Percentiles rank a stretch among this genome's conserved stretches.
phyloP scores from a whole-genome alignment of 2,888 invertebrate genomes.

The Pediacus dermestoides region DNA sequence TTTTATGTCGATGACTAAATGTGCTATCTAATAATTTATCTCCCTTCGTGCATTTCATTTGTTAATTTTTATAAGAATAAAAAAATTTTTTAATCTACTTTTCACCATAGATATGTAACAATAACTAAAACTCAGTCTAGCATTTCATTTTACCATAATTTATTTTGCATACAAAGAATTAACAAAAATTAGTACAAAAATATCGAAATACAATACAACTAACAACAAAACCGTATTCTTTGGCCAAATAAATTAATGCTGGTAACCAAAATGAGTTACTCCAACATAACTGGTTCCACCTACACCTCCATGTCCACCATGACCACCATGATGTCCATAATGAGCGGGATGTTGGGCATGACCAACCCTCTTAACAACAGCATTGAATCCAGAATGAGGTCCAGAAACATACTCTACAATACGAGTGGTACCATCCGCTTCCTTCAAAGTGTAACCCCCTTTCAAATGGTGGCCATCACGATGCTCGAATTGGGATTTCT shows the following conservation, averaged over 20 bases:
- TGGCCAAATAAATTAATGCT: too few relatives aligned
- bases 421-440: slow-evolving; percentile 38
- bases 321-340: slow-evolving; percentile 19
- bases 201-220: too few relatives aligned
- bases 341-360: slow-evolving; percentile 38
- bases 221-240: too few relatives aligned
- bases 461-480: slow-evolving; percentile 33
- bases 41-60: too few relatives aligned
- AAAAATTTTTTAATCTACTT: too few relatives aligned
- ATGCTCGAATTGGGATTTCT: slow-evolving; percentile 35
- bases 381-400: slow-evolving; percentile 40
- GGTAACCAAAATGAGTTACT: slow-evolving; percentile 25
- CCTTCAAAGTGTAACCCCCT: slow-evolving; percentile 34
- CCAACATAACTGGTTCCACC: slow-evolving; percentile 28
- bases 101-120: too few relatives aligned
- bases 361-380: slow-evolving; percentile 38
- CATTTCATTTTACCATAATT: slow-evolving; percentile 1
- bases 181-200: too few relatives aligned
- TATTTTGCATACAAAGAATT: slow-evolving; percentile 4
- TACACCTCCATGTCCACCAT: slow-evolving; percentile 10
- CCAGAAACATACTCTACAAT: slow-evolving; percentile 39
- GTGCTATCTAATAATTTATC: too few relatives aligned
- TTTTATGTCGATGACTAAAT: too few relatives aligned
- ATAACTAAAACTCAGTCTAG: too few relatives aligned
- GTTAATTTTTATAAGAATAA: too few relatives aligned